Evolutionary conservation across 1,140 invertebrate genomes (phyloP).

Genomic region (Phymorhynchus buccinoides): DNA sequence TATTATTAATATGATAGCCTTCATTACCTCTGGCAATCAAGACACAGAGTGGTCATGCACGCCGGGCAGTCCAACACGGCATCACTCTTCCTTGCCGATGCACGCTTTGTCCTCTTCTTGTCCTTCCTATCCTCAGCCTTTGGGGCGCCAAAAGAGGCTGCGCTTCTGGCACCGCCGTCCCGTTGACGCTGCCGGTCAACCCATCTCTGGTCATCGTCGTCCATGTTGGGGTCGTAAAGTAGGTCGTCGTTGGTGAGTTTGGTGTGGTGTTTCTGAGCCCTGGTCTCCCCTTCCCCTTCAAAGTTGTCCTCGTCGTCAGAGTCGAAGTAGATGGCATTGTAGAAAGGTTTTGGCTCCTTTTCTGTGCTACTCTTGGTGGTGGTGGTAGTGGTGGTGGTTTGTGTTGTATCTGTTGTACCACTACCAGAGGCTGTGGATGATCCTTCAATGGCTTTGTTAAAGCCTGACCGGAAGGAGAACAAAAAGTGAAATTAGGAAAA

Average conservation of each 20-base stretch:
- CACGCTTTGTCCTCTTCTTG: conserved; percentile 12
- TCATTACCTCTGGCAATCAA: conserved; percentile 79
- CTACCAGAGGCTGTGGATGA: too few species aligned
- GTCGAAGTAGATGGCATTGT: conserved; percentile 76
- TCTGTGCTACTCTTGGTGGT: conserved; percentile 15
- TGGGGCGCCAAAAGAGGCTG: not conserved
- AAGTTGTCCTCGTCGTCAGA: conserved; percentile 74
- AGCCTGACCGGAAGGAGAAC: too few species aligned
- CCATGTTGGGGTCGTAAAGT: conserved; percentile 78
- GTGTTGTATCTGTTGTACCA: too few species aligned
- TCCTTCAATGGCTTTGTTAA: too few species aligned
- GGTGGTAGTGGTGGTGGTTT: too few species aligned
- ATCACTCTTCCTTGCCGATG: conserved; percentile 72
- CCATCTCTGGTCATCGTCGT: conserved; percentile 79
- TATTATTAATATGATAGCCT: too few species aligned
- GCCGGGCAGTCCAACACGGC: conserved; percentile 80
- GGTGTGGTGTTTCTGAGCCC: conserved; percentile 22
- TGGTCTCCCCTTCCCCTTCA: conserved; percentile 41
- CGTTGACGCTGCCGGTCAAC: conserved; percentile 73
- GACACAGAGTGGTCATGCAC: conserved; percentile 78
- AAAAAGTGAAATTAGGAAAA: too few species aligned
- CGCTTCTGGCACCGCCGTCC: conserved; percentile 38
- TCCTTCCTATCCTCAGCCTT: conserved; percentile 29
- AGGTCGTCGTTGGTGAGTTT: conserved; percentile 74
- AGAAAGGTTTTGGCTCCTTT: conserved; percentile 52